Evolutionary conservation across 1,140 invertebrate species (phyloP), one percentile per base, ranked within the genome.

Genomic region (Leptinotarsa lineolata): DNA sequence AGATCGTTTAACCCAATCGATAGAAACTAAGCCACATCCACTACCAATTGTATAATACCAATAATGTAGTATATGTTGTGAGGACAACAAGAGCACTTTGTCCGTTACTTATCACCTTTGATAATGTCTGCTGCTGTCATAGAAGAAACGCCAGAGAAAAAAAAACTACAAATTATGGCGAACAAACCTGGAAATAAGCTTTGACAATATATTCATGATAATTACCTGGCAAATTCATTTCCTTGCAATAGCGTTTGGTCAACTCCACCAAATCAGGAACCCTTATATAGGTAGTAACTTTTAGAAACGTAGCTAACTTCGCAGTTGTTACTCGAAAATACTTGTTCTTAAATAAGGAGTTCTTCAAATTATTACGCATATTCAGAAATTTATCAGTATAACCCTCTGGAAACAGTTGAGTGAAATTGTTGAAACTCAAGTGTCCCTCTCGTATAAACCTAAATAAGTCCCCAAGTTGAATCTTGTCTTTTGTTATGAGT

Each of bases 401-500:
- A 24, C 80, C 76, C 69, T 87, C 82, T 4, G 90, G 90, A 73
- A 91, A 82, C 64, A 91, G 87, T 74, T 86, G 85, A 21, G 86
- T 82, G 64, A 89, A 83, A 80, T 82, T 83, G 3, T 87, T 86
- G 54, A 85, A 88, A 60, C 88, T 88, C 22, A 91, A 77, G 78
- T 89, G 88, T 15, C 89, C 89, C 82, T 91, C 90, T 76, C 85
- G 84, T 11, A 86, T 85, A 77, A 87, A 88, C 75, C 90, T 85
- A 44, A 91, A 48, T 67, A 91, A 79, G 81, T 91, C 90, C 20
- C 84, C 82, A 4, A 91, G 74, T 70, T 90, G 88, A 16, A 91
- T 87, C 39, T 86, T 82, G 44, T 89, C 85, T 73, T 87, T 83
- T 24, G 86, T 82, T 61, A 90, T 86, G 68, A 89, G 85, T 13